phyloP scores from a whole-genome alignment of 1,140 invertebrate species.

The Drosophila truncata region DNA sequence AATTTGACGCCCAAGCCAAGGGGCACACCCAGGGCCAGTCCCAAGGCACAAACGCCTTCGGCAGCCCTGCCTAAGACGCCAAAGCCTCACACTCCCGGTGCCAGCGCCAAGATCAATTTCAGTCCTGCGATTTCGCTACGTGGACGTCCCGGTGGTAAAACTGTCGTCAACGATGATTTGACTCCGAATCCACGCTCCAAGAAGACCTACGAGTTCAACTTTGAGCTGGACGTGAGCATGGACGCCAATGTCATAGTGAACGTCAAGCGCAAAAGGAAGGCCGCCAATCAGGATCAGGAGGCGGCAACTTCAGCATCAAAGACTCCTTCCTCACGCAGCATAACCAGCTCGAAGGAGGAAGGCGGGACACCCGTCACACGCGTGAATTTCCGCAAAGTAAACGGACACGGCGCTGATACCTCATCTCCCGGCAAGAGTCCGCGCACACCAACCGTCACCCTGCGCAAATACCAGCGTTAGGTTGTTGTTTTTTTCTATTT shows the following conservation, averaged over 20 bases:
- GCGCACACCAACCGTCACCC: constrained; percentile 67
- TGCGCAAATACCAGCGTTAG: constrained; percentile 63
- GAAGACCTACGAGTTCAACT: constrained; percentile 84
- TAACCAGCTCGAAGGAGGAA: constrained; percentile 10
- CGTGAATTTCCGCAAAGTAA: constrained; percentile 68
- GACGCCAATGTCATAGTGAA: constrained; percentile 85
- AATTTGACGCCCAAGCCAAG: constrained; percentile 7
- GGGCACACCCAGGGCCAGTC: constrained; percentile 4
- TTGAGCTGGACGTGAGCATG: constrained; percentile 83
- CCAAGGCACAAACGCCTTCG: constrained; percentile 2
- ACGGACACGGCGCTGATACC: constrained; percentile 4
- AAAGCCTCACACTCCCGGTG: constrained; percentile 27
- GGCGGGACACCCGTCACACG: constrained; percentile 59
- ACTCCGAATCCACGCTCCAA: constrained; percentile 73
- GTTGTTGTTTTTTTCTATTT: constrained; percentile 11
- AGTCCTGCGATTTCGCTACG: constrained; percentile 69
- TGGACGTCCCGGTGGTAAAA: constrained; percentile 60
- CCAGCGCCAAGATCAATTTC: constrained; percentile 68
- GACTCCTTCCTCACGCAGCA: constrained; percentile 34
- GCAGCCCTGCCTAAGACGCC: constrained; percentile 6
- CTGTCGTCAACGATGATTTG: constrained; percentile 75
- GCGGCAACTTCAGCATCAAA: background rate
- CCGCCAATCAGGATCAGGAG: constrained; percentile 9
- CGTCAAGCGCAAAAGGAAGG: constrained; percentile 82
- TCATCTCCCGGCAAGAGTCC: constrained; percentile 50